These are phyloP conservation scores for Aricia artaxerxes DNA, from an alignment of 2,888 invertebrate species.

Conservation along the genomic window DNA sequence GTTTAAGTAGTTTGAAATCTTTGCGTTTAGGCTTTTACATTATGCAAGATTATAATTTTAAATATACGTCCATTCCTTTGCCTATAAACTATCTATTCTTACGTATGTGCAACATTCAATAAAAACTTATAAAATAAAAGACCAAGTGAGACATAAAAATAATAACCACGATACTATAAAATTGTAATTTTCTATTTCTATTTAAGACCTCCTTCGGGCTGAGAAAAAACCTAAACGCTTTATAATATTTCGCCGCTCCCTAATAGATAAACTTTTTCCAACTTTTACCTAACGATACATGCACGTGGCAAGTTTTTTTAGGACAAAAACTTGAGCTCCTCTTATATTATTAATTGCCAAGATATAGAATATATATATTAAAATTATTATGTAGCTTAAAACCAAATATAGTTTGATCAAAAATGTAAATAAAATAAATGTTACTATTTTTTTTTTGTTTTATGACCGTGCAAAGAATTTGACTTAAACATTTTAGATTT, in stretches of 20 bases:
- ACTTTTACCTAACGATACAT: constrained; percentile 23
- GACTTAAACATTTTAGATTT: too few species aligned
- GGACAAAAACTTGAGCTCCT: neutral
- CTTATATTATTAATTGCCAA: constrained; percentile 31
- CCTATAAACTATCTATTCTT: too few species aligned
- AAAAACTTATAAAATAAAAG: neutral
- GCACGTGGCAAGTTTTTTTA: constrained; percentile 6
- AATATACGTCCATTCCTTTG: too few species aligned
- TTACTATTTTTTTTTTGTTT: too few species aligned
- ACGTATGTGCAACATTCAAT: too few species aligned
- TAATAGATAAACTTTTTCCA: constrained; percentile 53
- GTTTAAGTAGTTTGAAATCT: too few species aligned
- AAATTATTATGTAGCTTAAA: neutral
- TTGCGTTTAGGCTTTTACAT: too few species aligned
- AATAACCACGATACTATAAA: neutral
- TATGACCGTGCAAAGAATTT: too few species aligned
- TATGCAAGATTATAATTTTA: too few species aligned
- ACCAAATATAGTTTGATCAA: too few species aligned
- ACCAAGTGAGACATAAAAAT: neutral
- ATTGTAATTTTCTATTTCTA: constrained; percentile 12
- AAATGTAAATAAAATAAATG: too few species aligned
- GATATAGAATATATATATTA: neutral
- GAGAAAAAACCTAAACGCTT: constrained; percentile 51
- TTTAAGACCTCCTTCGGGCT: constrained; percentile 36
- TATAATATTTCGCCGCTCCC: constrained; percentile 54